Conservation (phyloP, 2,888 invertebrate genomes). For the Ennomos fuscantarius region DNA sequence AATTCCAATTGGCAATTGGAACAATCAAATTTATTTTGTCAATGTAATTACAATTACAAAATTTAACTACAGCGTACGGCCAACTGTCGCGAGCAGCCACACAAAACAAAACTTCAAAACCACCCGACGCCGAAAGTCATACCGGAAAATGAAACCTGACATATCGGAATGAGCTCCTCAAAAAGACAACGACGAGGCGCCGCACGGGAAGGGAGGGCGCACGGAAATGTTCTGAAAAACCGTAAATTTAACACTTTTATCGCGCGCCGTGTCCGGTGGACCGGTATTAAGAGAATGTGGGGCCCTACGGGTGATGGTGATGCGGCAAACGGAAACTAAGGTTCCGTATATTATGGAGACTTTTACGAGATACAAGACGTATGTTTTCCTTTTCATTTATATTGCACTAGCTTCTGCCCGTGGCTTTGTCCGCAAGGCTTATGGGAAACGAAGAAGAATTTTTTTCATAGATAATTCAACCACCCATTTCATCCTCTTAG, state of each 20-base stretch:
- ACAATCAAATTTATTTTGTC: too few species aligned
- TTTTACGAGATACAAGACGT: neutral
- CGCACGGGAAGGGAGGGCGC: neutral
- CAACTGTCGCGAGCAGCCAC: too few species aligned
- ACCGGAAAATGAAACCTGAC: neutral
- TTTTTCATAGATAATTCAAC: too few species aligned
- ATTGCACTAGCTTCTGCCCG: too few species aligned
- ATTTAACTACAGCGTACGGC: too few species aligned
- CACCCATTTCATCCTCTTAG: too few species aligned
- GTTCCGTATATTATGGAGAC: constrained; percentile 1
- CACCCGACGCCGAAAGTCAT: too few species aligned
- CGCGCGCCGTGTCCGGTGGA: constrained; percentile 12
- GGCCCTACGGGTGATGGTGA: neutral
- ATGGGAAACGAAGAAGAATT: too few species aligned
- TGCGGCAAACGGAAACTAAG: neutral
- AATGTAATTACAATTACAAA: too few species aligned
- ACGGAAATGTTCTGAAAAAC: constrained; percentile 10
- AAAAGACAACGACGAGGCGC: neutral
- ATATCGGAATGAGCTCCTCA: neutral
- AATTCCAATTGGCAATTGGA: too few species aligned
- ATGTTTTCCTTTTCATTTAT: neutral
- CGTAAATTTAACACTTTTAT: constrained; percentile 22
- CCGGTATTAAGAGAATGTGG: constrained; percentile 8
- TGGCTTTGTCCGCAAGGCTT: too few species aligned
- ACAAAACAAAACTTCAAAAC: too few species aligned